phyloP scores from a whole-genome alignment of 1,140 invertebrate species.

The Sitobion miscanthi region DNA sequence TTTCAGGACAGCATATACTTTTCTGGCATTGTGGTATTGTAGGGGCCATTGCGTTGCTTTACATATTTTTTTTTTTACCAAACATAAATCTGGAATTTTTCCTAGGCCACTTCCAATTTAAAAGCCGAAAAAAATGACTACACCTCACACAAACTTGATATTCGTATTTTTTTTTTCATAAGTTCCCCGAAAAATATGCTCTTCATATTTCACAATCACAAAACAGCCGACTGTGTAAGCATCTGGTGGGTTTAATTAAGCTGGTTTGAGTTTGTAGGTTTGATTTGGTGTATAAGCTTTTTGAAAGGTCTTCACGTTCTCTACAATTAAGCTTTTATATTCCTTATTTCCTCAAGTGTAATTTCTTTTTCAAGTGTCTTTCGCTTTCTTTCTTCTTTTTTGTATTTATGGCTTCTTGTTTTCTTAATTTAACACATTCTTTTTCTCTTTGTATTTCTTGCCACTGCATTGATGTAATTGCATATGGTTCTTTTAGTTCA shows the following conservation, averaged over 20 bases:
- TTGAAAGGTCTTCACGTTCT: background rate
- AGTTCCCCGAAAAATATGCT: background rate
- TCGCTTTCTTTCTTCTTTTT: no score
- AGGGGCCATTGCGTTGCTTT: background rate
- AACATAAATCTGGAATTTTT: background rate
- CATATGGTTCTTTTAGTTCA: background rate
- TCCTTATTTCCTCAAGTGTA: background rate
- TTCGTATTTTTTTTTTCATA: background rate
- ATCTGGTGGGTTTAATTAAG: no score
- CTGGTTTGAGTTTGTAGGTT: background rate
- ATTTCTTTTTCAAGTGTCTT: background rate
- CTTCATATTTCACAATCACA: background rate
- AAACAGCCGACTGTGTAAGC: background rate
- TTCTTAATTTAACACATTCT: background rate
- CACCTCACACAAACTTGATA: background rate
- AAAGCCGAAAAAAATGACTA: no score
- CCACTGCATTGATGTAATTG: background rate
- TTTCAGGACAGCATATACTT: constrained; percentile 5
- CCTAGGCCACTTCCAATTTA: background rate
- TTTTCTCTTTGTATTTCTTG: background rate
- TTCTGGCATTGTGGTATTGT: background rate
- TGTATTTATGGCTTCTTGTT: background rate
- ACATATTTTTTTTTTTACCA: background rate
- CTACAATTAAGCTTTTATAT: no score
- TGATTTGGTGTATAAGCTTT: background rate